Evolutionary conservation across 2,113 vertebrate genomes (phyloP).

Genomic region (Urocynchramus pylzowi): DNA sequence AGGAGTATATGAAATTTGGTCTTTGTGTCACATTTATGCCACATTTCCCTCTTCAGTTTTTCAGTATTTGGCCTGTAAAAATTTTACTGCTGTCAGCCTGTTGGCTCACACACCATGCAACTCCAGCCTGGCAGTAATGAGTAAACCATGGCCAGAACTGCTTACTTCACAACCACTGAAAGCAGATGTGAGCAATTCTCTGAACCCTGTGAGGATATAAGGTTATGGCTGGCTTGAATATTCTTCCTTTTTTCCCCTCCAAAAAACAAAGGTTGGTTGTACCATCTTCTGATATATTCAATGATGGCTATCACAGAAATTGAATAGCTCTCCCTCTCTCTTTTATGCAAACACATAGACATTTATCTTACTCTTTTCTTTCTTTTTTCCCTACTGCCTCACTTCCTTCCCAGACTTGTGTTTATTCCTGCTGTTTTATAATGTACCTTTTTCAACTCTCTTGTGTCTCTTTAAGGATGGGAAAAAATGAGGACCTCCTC

Average conservation of each 20-base stretch:
- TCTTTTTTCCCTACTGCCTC: background rate
- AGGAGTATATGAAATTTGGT: conserved; percentile 28
- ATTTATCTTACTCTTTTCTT: background rate
- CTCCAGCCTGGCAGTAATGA: conserved; percentile 45
- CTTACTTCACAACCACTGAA: conserved; percentile 59
- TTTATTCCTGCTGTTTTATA: conserved; percentile 4
- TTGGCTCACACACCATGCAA: background rate
- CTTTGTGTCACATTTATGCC: conserved; percentile 15
- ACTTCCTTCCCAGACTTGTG: background rate
- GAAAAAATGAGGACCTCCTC: background rate
- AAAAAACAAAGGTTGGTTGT: background rate
- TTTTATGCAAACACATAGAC: background rate
- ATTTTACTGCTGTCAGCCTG: conserved; percentile 38
- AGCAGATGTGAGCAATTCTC: conserved; percentile 51
- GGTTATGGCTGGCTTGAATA: background rate
- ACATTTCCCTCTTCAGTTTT: conserved; percentile 29
- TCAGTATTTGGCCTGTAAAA: conserved; percentile 62
- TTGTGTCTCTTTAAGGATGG: background rate
- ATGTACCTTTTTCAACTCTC: background rate
- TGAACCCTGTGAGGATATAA: background rate
- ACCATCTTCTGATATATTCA: background rate
- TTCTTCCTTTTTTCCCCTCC: background rate
- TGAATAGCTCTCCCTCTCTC: background rate
- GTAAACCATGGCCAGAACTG: conserved; percentile 38
- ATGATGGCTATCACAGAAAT: background rate